A percentile compares a stretch with the other conserved stretches of the same genome.
These are phyloP conservation scores for Gallirallus australis DNA, from an alignment of 2,797 vertebrate species.

Conservation along the genomic window DNA sequence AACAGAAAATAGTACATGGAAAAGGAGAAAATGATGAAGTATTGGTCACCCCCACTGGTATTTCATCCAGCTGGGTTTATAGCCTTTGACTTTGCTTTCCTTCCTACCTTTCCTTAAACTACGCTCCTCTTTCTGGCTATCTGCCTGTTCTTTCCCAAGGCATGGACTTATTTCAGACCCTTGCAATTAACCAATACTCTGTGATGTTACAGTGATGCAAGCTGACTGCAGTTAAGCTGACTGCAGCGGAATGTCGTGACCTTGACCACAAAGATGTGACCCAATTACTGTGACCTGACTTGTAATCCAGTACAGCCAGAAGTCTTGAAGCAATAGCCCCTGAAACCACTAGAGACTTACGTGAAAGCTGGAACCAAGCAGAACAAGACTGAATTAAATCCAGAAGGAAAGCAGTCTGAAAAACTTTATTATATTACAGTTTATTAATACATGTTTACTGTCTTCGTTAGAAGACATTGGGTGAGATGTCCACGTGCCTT, in stretches of 20 bases:
- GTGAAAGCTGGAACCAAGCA: background rate
- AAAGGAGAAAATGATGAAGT: background rate
- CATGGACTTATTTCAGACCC: background rate
- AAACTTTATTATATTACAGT: background rate
- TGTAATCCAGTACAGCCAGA: conserved; percentile 17
- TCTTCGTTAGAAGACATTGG: background rate
- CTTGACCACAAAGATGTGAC: background rate
- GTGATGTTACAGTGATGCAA: background rate
- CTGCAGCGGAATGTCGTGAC: background rate
- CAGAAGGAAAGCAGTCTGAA: background rate
- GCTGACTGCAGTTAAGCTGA: background rate
- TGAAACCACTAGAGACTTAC: background rate
- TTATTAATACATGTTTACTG: background rate
- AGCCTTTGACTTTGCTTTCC: background rate
- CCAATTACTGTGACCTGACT: conserved; percentile 49
- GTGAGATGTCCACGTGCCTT: background rate
- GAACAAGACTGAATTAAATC: background rate
- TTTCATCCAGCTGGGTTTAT: background rate
- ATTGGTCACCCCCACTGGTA: background rate
- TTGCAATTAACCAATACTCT: background rate
- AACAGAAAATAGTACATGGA: background rate
- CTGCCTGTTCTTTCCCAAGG: background rate
- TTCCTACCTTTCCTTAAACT: background rate
- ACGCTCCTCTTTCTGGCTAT: background rate
- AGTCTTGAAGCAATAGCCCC: background rate